These are phyloP conservation scores for Geotrupes spiniger DNA, from an alignment of 2,888 invertebrate genomes.

Conservation along the genomic window DNA sequence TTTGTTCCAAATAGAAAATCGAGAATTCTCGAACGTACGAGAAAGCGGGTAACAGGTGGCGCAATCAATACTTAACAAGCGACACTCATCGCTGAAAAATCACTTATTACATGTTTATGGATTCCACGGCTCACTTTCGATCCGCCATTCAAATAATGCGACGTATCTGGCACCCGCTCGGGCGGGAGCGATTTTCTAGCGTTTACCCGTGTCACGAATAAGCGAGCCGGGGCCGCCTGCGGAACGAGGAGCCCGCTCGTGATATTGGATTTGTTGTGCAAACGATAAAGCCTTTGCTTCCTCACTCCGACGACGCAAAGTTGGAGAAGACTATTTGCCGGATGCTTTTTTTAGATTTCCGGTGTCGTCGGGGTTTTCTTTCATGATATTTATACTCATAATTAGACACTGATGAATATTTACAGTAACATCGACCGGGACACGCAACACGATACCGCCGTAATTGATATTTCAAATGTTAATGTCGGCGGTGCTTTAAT, in stretches of 20 bases:
- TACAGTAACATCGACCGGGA: neutral
- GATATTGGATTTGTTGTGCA: conserved; percentile 25
- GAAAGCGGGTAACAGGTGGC: too few species aligned
- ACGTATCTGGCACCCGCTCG: neutral
- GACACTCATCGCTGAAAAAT: conserved; percentile 22
- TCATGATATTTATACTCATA: neutral
- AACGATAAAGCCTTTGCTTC: neutral
- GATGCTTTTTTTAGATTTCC: neutral
- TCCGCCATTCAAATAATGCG: conserved; percentile 4
- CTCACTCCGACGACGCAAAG: neutral
- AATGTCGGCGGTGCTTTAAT: neutral
- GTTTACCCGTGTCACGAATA: conserved; percentile 17
- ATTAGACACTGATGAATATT: neutral
- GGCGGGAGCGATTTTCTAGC: conserved; percentile 17
- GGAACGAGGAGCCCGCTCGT: conserved; percentile 22
- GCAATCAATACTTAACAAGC: too few species aligned
- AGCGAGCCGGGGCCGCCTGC: conserved; percentile 14
- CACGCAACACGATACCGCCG: neutral
- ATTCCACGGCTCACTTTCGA: neutral
- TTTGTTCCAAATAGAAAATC: too few species aligned
- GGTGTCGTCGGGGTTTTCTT: neutral
- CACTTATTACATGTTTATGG: conserved; percentile 2
- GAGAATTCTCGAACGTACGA: too few species aligned
- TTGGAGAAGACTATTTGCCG: neutral
- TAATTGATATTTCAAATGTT: conserved; percentile 5